Evolutionary conservation across 2,797 vertebrate genomes (phyloP), one percentile per base, ranked within the genome.

Genomic region (Leontopithecus rosalia): DNA sequence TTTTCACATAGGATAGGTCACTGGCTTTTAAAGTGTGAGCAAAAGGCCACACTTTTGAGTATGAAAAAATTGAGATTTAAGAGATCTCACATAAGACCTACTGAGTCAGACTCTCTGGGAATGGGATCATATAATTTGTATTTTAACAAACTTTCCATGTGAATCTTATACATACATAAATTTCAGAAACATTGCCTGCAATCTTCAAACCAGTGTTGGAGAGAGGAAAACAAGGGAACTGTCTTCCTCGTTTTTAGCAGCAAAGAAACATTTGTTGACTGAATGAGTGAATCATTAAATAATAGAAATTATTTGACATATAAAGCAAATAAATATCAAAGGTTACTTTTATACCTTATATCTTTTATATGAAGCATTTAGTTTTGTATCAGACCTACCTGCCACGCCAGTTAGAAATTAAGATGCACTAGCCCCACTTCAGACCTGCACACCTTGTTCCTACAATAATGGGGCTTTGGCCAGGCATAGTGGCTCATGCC

Each of bases 241-340:
- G 15, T 39, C 24, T 94, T 91, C 76, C n/a, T 95, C 90, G 5
- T 91, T 92, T 41, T 83, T 84, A 80, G 57, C 52, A 89, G 83
- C 17, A 96, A 96, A 86, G 76, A 76, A 61, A 73, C 67, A 58
- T 93, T 72, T 96, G 22, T 48, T 91, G 33, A 41, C 30, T 36
- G 36, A 90, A 30, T n/a, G 22, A 88, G 28, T 94, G 15, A 90
- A 95, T 88, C 92, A 91, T 24, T 91, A 88, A 84, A 77, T 70
- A 85, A 94, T 17, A 88, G 9, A 95, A 90, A 52, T n/a, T 84
- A 91, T 76, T 85, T 87, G 30, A 88, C 84, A 33, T 87, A 77
- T 58, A 83, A 88, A 4, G 12, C 9, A 91, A 94, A 76, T 83
- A 95, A 84, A 15, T 33, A 9, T 86, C 26, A 76, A 95, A 93